Percentiles rank a stretch among this genome's conserved stretches.
These are phyloP conservation scores for Holcopasites calliopsidis DNA, from an alignment of 1,140 invertebrate species.

Conservation along the genomic window DNA sequence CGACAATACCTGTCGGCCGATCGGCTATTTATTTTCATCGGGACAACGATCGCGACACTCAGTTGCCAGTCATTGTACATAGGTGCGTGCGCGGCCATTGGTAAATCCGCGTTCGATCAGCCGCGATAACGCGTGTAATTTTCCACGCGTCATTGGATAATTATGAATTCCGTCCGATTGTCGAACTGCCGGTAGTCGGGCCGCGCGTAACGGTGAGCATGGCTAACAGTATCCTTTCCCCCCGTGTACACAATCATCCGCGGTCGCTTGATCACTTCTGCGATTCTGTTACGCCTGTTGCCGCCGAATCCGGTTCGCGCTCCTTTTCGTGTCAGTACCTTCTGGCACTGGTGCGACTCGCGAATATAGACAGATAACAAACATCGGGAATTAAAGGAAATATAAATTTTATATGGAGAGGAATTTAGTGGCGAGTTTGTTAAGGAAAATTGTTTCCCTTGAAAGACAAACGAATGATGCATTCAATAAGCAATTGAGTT, in stretches of 20 bases:
- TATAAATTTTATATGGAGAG: too few species aligned
- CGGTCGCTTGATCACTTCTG: slow-evolving; percentile 15
- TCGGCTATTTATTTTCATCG: slow-evolving; percentile 27
- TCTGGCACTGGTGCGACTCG: too few species aligned
- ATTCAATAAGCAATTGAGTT: too few species aligned
- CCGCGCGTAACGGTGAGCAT: slow-evolving; percentile 34
- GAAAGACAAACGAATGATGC: too few species aligned
- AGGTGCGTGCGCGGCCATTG: too few species aligned
- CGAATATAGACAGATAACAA: too few species aligned
- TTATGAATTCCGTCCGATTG: slow-evolving; percentile 54
- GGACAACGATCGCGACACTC: slow-evolving; percentile 7
- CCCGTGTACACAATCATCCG: slow-evolving; percentile 43
- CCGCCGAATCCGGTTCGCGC: slow-evolving; percentile 37
- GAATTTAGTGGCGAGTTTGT: too few species aligned
- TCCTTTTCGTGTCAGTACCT: neutral
- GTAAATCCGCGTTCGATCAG: neutral
- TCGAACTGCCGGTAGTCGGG: slow-evolving; percentile 41
- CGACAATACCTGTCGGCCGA: slow-evolving; percentile 3
- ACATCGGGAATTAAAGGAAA: too few species aligned
- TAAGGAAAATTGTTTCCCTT: too few species aligned
- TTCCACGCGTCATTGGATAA: slow-evolving; percentile 46
- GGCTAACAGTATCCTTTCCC: slow-evolving; percentile 38
- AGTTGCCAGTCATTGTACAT: slow-evolving; percentile 22
- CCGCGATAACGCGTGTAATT: slow-evolving; percentile 41
- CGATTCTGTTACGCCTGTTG: neutral